A percentile compares a stretch with the other conserved stretches of the same genome.
Conservation (phyloP, 1,140 invertebrate genomes). For the Euborellia annulipes region DNA sequence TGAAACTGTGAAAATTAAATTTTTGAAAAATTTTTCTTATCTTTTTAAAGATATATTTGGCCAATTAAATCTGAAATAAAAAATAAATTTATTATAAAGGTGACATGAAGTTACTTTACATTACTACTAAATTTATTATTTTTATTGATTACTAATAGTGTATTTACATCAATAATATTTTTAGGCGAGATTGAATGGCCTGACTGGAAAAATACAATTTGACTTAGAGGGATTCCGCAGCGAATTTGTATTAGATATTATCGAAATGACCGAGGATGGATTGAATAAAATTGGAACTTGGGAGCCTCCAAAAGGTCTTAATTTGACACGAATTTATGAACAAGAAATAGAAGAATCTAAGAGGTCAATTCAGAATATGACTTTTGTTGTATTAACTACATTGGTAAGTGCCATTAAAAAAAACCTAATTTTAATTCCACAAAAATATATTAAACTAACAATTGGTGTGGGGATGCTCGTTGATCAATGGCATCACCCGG, state of each 20-base stretch:
- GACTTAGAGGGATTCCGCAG: constrained; percentile 67
- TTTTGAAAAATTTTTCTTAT: no score
- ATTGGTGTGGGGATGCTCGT: no score
- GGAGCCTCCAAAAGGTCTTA: constrained; percentile 35
- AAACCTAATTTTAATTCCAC: no score
- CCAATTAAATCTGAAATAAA: no score
- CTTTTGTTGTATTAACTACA: constrained; percentile 69
- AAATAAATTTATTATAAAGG: no score
- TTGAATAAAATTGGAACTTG: constrained; percentile 56
- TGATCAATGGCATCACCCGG: no score
- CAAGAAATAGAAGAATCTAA: constrained; percentile 25
- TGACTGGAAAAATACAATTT: constrained; percentile 71
- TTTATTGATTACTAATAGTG: no score
- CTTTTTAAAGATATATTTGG: no score
- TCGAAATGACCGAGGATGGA: constrained; percentile 51
- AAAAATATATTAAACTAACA: no score
- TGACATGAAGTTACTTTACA: no score
- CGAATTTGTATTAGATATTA: constrained; percentile 61
- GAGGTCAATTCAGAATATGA: constrained; percentile 55
- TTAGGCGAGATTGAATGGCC: constrained; percentile 49
- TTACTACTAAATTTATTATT: constrained; percentile 11
- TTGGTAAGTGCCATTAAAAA: constrained; percentile 62
- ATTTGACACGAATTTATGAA: constrained; percentile 26
- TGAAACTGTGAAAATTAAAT: no score
- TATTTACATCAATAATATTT: constrained; percentile 13